Base-by-base conservation (phyloP, 2,888 invertebrate species). In the Nephrocerus scutellatus region DNA sequence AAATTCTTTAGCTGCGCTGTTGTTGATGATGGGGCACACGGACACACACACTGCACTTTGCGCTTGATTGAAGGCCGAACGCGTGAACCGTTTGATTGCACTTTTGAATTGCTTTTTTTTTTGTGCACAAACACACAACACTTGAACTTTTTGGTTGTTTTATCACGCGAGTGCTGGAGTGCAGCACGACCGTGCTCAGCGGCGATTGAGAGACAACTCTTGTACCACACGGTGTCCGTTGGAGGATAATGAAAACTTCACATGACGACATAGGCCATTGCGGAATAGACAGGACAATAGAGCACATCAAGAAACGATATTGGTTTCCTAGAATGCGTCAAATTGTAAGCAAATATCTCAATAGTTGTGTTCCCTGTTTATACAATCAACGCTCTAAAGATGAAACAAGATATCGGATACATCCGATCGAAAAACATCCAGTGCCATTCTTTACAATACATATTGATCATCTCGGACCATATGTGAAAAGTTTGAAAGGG, bases 231-330 rank as follows among this genome's bases (percentile, higher is more conserved):
- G 44, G 34, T 6, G 26, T 34, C 9, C 23, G 30, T 8, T 47
- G 41, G 44, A 31, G 30, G 19, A 23, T 46, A 23, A 41, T 48
- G 3, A 38, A 41, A 32, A 25, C 25, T 3, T 41, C 37, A 12
- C 44, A 49, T 36, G 41, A 47, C 12, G 31, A 47, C 5, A 36
- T 43, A 25, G 39, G 44, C n/a, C 46, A 49, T 37, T 33, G 39
- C 19, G 32, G 33, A n/a, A 12, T 42, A 25, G 39, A 46, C 7
- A 32, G 36, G 12, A 46, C 40, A 3, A 29, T 44, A 15, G 35
- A 43, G 23, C 38, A 31, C n/a, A 30, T 41, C 21, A 31, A 24
- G 19, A 36, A 35, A 33, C 33, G 33, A n/a, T 49, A 43, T 25
- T 52, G 51, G 46, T 49, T 52, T 30, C 48, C 44, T 9, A 30